Evolutionary conservation across 2,888 invertebrate species (phyloP).

Genomic region (Drosophila quinaria): DNA sequence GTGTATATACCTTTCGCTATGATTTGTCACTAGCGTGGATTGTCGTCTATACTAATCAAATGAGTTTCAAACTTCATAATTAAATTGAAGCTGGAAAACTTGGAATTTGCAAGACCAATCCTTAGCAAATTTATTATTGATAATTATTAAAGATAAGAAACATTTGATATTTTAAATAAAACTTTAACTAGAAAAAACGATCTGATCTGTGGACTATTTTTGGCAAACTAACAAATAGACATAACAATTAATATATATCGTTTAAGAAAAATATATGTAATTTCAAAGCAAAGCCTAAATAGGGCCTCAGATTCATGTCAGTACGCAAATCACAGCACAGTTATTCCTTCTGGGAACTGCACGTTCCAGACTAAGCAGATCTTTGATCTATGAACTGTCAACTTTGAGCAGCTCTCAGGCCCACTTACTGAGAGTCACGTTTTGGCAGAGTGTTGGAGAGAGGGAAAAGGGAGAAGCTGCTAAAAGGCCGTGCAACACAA

Average conservation of each 20-base stretch:
- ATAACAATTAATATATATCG: background rate
- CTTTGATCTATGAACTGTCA: slow-evolving; percentile 36
- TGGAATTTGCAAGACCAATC: no score
- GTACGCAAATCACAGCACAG: background rate
- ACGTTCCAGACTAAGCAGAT: slow-evolving; percentile 17
- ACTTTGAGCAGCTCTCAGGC: slow-evolving; percentile 27
- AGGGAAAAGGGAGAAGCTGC: background rate
- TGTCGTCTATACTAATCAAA: no score
- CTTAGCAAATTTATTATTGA: no score
- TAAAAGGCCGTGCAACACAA: slow-evolving; percentile 54
- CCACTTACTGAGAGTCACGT: slow-evolving; percentile 46
- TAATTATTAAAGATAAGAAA: no score
- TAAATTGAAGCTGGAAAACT: no score
- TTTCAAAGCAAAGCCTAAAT: background rate
- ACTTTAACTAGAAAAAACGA: no score
- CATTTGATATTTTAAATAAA: no score
- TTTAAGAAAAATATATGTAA: no score
- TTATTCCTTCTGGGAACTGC: slow-evolving; percentile 7
- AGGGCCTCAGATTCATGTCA: background rate
- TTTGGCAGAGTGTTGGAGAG: background rate
- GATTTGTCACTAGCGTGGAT: no score
- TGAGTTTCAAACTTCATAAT: no score
- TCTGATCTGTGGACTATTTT: no score
- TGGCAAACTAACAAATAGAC: background rate
- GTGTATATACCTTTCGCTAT: no score